A percentile compares a stretch with the other conserved stretches of the same genome.
phyloP scores from a whole-genome alignment of 2,888 invertebrate species.

The Parapristionchus giblindavisi region DNA sequence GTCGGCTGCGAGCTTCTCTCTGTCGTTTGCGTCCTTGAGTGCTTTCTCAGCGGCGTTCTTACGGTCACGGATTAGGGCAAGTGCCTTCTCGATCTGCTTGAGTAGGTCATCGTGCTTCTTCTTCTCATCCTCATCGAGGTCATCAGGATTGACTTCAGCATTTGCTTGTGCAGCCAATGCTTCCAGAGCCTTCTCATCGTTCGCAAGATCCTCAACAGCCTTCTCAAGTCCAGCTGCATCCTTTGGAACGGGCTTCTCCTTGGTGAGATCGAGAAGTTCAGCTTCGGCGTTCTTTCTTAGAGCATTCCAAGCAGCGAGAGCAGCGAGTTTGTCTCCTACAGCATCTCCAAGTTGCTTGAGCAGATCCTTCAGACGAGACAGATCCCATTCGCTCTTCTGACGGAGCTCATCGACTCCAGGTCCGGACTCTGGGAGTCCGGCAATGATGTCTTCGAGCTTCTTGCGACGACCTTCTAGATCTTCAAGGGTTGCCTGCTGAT shows the following conservation, averaged over 20 bases:
- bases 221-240: slow-evolving; percentile 33
- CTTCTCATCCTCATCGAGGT: slow-evolving; percentile 31
- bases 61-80: slow-evolving; percentile 8
- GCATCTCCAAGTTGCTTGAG: slow-evolving; percentile 48
- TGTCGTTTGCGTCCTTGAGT: slow-evolving; percentile 45
- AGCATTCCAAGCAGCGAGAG: slow-evolving; percentile 53
- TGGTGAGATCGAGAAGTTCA: slow-evolving; percentile 40
- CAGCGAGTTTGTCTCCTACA: slow-evolving; percentile 54
- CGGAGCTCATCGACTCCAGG: slow-evolving; percentile 41
- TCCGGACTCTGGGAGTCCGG: slow-evolving; percentile 36
- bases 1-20: slow-evolving; percentile 25
- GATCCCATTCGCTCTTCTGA: slow-evolving; percentile 49
- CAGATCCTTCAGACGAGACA: slow-evolving; percentile 50
- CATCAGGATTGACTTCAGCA: slow-evolving; percentile 38
- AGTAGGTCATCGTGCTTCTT: slow-evolving; percentile 17
- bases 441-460: slow-evolving; percentile 47
- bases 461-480: slow-evolving; percentile 47
- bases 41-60: slow-evolving; percentile 42
- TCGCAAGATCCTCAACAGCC: slow-evolving; percentile 25
- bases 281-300: slow-evolving; percentile 53
- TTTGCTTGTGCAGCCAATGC: slow-evolving; percentile 18
- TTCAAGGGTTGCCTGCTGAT: slow-evolving; percentile 50
- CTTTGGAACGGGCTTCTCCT: slow-evolving; percentile 24
- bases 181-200: slow-evolving; percentile 30
- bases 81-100: slow-evolving; percentile 32